Evolutionary conservation across 2,113 vertebrate genomes (phyloP), one percentile per base, ranked within the genome.

Genomic region (Amazona vittata): DNA sequence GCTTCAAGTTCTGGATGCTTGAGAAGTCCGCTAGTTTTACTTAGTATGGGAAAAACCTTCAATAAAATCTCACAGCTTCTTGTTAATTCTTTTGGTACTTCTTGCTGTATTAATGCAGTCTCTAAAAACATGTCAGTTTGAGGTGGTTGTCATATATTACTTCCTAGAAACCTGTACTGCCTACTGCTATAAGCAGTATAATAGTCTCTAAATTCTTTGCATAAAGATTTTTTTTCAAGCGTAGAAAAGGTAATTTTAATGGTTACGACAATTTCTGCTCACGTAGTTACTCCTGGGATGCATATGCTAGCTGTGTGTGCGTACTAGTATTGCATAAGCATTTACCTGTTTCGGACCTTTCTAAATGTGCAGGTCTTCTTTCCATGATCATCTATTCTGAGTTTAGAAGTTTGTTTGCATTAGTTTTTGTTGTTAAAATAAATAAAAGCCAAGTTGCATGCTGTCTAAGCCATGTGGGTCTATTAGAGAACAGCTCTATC

Each of bases 271-370:
- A 4, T 74, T 80, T 53, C 44, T 75, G 37, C 15, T 62, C 0
- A 0, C 73, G 1, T 64, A 62, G 80, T 83, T 69, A 52, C 44
- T 83, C 24, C 31, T 41, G n/a, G 41, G 46, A 63, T 89, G 24
- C 0, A 0, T 22, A 14, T 31, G 29, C 31, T 35, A 92, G 39
- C 44, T 77, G 2, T 44, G 31, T 0, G 1, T 59, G 20, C 14
- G 6, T 62, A 29, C 19, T 20, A 25, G 15, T 24, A 28, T 22
- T 64, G 33, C 49, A 64, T 67, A 70, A 90, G 46, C 22, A 22
- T 64, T 68, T 59, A 55, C 15, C 35, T 63, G 8, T 47, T 89
- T 39, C 62, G 90, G 28, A 70, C 16, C 15, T 80, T 91, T 65
- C 49, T 77, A 37, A 63, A 41, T n/a, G 19, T 65, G 9, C 24